Conservation (phyloP, 2,113 vertebrate genomes). For the Thymallus thymallus region DNA sequence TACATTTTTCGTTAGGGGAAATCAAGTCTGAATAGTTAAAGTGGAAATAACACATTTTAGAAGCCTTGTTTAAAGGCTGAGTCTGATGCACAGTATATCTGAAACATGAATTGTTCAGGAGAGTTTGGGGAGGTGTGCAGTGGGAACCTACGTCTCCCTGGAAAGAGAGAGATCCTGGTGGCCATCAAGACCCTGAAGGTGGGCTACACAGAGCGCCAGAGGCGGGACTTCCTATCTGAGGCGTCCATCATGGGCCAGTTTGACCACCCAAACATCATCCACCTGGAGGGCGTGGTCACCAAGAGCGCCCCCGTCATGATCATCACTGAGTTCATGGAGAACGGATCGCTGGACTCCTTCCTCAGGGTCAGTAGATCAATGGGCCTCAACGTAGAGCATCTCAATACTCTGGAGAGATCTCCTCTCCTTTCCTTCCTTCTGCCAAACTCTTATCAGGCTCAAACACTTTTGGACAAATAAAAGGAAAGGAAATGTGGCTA, state of each 20-base stretch:
- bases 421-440: too few species aligned
- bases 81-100: too few species aligned
- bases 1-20: too few species aligned
- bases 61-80: too few species aligned
- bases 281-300: slow-evolving; percentile 92
- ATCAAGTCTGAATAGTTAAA: too few species aligned
- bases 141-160: slow-evolving; percentile 89
- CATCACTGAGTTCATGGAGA: slow-evolving; percentile 98
- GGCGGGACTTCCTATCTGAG: slow-evolving; percentile 85
- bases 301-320: slow-evolving; percentile 96
- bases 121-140: slow-evolving; percentile 98
- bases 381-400: too few species aligned
- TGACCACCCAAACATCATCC: slow-evolving; percentile 92
- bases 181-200: slow-evolving; percentile 89
- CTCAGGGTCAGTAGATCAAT: slow-evolving; percentile 78
- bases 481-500: too few species aligned
- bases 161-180: slow-evolving; percentile 90
- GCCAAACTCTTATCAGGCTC: too few species aligned
- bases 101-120: slow-evolving; percentile 64
- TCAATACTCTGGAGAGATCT: too few species aligned
- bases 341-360: slow-evolving; percentile 93
- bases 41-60: too few species aligned
- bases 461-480: too few species aligned
- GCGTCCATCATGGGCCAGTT: slow-evolving; percentile 96
- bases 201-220: slow-evolving; percentile 87